A percentile compares a stretch with the other conserved stretches of the same genome.
Conservation (phyloP, 2,888 invertebrate species). For the Epinotia demarniana region DNA sequence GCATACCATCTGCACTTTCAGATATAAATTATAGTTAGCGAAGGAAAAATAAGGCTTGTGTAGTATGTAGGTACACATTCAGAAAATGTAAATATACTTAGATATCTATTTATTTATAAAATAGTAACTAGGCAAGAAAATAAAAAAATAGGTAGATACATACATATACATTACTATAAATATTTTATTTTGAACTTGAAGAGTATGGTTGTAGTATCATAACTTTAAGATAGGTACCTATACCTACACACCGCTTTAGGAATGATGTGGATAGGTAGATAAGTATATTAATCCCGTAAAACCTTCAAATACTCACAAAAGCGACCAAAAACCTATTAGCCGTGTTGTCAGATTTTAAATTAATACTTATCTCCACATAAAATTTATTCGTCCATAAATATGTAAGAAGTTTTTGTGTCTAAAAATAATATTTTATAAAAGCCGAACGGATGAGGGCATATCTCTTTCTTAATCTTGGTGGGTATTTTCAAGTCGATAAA, state of each 20-base stretch:
- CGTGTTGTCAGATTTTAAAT: conserved; percentile 41
- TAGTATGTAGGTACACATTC: too few species aligned
- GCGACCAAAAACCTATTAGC: conserved; percentile 38
- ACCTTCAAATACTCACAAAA: conserved; percentile 22
- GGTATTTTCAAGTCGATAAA: conserved; percentile 83
- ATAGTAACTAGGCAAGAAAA: too few species aligned
- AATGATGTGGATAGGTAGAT: not conserved
- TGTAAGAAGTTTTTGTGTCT: conserved; percentile 53
- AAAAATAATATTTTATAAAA: conserved; percentile 73
- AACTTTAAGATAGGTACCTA: too few species aligned
- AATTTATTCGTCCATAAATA: conserved; percentile 43
- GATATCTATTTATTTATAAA: not conserved
- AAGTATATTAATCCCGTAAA: conserved; percentile 11
- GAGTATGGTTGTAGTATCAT: too few species aligned
- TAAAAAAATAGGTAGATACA: too few species aligned
- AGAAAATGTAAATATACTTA: too few species aligned
- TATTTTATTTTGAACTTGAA: too few species aligned
- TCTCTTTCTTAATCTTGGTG: conserved; percentile 78
- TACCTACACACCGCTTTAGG: not conserved
- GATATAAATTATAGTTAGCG: too few species aligned
- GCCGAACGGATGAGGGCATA: conserved; percentile 64
- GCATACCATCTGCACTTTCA: not conserved
- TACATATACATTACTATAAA: too few species aligned
- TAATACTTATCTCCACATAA: conserved; percentile 41
- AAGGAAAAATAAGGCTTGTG: too few species aligned